Base-by-base conservation (phyloP, 2,888 invertebrate species). In the Branchipolynoe longqiensis region DNA sequence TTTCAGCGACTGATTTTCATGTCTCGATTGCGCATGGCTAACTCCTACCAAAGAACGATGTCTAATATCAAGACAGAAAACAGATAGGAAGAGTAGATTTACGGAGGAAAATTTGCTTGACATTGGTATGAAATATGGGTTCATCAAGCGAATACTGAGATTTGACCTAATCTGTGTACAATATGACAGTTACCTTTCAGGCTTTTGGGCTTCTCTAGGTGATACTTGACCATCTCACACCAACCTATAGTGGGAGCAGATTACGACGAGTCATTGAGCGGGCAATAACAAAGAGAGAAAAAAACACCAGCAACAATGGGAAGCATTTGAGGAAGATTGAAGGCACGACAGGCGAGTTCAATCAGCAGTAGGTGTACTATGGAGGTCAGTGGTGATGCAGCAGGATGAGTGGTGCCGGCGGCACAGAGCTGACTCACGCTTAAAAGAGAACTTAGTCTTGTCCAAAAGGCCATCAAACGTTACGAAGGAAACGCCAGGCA, bases 181-280 rank as follows among this genome's bases (percentile, higher is more conserved):
- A 78, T 54, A 78, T 78, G 78, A 78, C 28, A 25, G 41, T 78
- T 78, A 78, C 78, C 78, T 78, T 78, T 78, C 48, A 31, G 33
- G 8, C 91, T 89, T 83, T 91, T 90, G 1, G 93, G 93, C 31
- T 92, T 92, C 87, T 93, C 93, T 33, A 93, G 88, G 90, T 97
- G 96, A 94, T 98, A 98, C 25, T 96, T 96, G 25, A 98, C 98
- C 86, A 98, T 95, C 90, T 97, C 96, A 93, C 98, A 98, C 98
- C 98, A 99, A 0, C 99, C 99, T 48, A 98, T 97, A 0, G 99
- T 99, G 94, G 78, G 78, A 78, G 78, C 78, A 78, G 78, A 78
- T n/a, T n/a, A n/a, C 28, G 78, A 48, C 25, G 78, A 78, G 78
- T 78, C 48, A 78, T 78, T 78, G 18, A 78, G 78, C 48, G 54